Evolutionary conservation across 2,888 invertebrate species (phyloP).

Genomic region (Blastobasis lacticolella): DNA sequence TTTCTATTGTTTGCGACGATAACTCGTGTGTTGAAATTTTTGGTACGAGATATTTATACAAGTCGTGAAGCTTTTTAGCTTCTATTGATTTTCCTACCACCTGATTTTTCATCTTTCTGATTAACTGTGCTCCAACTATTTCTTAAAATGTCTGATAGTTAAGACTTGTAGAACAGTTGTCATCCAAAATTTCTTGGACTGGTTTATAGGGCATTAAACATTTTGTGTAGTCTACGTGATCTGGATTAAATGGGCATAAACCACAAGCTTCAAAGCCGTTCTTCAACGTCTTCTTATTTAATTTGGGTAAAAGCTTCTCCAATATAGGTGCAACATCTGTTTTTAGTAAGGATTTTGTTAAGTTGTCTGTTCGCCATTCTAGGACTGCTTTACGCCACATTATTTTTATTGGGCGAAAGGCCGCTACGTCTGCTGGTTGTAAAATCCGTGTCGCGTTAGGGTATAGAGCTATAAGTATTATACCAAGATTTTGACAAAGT

Average conservation of each 20-base stretch:
- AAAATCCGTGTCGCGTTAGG: constrained; percentile 16
- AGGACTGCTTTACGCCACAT: not conserved
- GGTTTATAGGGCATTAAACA: not conserved
- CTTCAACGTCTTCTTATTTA: not conserved
- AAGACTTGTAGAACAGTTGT: not conserved
- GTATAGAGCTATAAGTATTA: constrained; percentile 16
- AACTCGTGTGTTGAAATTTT: not conserved
- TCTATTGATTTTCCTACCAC: not conserved
- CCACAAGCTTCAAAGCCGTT: constrained; percentile 4
- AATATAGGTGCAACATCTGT: constrained; percentile 1
- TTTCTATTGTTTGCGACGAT: not conserved
- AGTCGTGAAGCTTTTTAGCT: not conserved
- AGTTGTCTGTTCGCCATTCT: constrained; percentile 1
- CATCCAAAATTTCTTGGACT: not conserved
- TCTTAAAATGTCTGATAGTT: not conserved
- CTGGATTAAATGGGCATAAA: constrained; percentile 1
- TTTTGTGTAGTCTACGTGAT: not conserved
- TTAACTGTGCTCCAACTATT: not conserved
- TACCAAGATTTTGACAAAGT: constrained; percentile 9
- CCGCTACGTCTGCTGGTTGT: constrained; percentile 15
- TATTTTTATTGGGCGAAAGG: not conserved
- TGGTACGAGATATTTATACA: not conserved
- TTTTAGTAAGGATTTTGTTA: not conserved
- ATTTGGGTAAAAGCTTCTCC: not conserved
- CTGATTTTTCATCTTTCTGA: not conserved